Conservation (phyloP, 2,113 vertebrate genomes). For the Cyanoderma ruficeps region DNA sequence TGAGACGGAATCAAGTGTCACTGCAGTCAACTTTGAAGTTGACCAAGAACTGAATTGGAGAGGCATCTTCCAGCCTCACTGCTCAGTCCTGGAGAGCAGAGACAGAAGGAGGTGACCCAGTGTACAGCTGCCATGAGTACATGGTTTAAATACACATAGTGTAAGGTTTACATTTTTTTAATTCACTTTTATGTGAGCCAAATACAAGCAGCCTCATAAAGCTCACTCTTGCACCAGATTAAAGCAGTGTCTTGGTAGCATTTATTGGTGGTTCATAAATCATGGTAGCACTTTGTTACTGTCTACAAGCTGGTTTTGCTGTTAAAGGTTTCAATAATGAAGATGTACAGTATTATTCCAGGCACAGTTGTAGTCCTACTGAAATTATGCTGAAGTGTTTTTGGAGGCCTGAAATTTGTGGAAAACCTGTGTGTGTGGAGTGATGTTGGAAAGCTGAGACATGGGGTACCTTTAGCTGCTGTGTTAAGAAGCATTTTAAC, state of each 20-base stretch:
- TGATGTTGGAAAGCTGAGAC: not conserved
- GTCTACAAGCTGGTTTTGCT: not conserved
- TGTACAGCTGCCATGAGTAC: not conserved
- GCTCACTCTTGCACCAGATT: not conserved
- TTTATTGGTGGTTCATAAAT: constrained; percentile 1
- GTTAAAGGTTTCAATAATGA: not conserved
- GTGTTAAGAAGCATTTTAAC: not conserved
- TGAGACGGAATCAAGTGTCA: not conserved
- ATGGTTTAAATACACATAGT: not conserved
- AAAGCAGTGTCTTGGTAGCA: not conserved
- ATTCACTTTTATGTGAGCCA: not conserved
- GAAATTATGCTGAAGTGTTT: not conserved
- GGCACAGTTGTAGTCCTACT: not conserved
- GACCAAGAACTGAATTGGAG: not conserved
- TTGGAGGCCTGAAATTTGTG: not conserved
- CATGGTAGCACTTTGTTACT: not conserved
- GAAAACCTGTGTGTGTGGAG: not conserved
- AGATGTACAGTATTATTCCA: not conserved
- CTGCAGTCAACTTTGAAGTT: not conserved
- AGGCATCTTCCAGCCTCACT: not conserved
- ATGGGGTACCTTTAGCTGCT: not conserved
- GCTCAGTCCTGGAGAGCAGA: not conserved
- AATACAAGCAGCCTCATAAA: not conserved
- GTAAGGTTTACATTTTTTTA: not conserved
- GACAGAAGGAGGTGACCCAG: not conserved